These are phyloP conservation scores for Macrosiphum euphorbiae DNA, from an alignment of 2,888 invertebrate species.

Conservation along the genomic window DNA sequence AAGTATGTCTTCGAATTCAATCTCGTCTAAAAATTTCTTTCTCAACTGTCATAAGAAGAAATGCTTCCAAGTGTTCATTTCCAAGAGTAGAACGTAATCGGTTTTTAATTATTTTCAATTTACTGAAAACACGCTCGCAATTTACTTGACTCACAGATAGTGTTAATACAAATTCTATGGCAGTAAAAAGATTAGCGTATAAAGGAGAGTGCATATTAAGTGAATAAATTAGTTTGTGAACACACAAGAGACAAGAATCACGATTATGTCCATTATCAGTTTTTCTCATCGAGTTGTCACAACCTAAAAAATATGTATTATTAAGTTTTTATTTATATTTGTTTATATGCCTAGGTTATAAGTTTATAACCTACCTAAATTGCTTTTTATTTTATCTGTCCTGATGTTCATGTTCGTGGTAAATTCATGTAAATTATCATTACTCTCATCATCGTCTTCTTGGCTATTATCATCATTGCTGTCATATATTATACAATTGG, in stretches of 20 bases:
- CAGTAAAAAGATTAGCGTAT: neutral
- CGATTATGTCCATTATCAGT: neutral
- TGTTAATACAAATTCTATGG: neutral
- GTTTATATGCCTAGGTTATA: neutral
- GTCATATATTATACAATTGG: neutral
- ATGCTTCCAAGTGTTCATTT: neutral
- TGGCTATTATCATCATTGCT: neutral
- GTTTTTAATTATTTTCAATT: constrained; percentile 8
- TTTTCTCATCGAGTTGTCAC: neutral
- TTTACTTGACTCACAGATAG: neutral
- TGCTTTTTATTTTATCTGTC: neutral
- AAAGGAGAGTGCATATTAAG: neutral
- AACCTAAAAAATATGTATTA: neutral
- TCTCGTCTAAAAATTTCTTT: neutral
- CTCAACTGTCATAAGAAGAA: neutral
- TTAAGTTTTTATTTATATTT: neutral
- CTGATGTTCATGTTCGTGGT: no score
- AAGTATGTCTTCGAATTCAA: neutral
- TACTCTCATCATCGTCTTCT: neutral
- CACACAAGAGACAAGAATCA: neutral
- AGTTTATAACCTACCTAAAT: neutral
- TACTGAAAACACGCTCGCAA: neutral
- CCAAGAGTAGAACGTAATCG: neutral
- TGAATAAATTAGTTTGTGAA: neutral
- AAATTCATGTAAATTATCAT: neutral